Evolutionary conservation across 2,113 vertebrate species (phyloP), one percentile per base, ranked within the genome.

Genomic region (Nettapus auritus): DNA sequence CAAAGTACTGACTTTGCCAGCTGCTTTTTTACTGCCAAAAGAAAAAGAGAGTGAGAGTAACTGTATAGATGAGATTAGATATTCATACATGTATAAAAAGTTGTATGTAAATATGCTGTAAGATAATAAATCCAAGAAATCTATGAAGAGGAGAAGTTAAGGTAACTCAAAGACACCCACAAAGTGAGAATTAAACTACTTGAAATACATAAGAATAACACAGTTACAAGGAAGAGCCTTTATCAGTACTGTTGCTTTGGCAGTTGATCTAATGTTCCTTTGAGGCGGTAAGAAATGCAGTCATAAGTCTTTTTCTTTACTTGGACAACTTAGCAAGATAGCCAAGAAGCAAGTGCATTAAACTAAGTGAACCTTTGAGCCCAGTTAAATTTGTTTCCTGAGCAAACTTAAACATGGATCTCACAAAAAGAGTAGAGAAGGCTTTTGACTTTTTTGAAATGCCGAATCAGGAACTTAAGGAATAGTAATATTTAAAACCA

Each of bases 1-100:
- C 73, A 56, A 67, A 57, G 86, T 92, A 31, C 77, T 87, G 86
- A 9, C 93, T 87, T 60, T 94, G 90, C 94, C 96, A 96, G 74
- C 83, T 88, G 66, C 83, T 79, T 93, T 91, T 73, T 75, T 55
- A 29, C 63, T 96, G 88, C 93, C 95, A 93, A 7, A 31, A 20
- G 83, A 77, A 94, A 86, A 34, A 76, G 20, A 90, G 53, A 87
- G 82, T 83, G 42, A 71, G 80, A 86, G 52, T 71, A 42, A n/a
- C 69, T 76, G 48, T 84, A 8, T 7, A 7, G 25, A 44, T 71
- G 62, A 84, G 69, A 56, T 88, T 46, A 90, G 69, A 71, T 56
- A 68, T 42, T 90, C 69, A 38, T 28, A 16, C 29, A 11, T 31
- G 62, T 64, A 18, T 83, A 40, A 46, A 66, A 74, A 88, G 44